Percentiles rank a stretch among this genome's conserved stretches.
phyloP scores from a whole-genome alignment of 2,113 vertebrate species.

The Sprattus sprattus region DNA sequence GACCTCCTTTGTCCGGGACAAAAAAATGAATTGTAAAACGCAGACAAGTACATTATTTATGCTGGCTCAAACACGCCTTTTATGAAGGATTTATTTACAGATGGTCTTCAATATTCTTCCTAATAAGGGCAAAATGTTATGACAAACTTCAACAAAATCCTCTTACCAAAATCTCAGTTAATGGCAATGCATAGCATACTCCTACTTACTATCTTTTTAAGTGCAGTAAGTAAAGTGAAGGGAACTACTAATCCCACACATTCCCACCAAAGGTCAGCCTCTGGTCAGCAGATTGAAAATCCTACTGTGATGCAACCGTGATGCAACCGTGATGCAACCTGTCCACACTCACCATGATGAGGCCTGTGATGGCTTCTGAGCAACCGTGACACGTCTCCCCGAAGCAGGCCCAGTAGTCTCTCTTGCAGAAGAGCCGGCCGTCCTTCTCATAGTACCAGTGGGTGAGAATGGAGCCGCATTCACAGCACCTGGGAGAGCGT shows the following conservation, averaged over 20 bases:
- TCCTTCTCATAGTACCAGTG: conserved; percentile 95
- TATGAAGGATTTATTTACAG: background rate
- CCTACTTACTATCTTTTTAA: background rate
- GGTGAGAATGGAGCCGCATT: conserved; percentile 83
- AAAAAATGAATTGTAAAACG: background rate
- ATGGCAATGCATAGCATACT: background rate
- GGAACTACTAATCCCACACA: background rate
- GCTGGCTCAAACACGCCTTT: background rate
- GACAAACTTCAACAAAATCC: background rate
- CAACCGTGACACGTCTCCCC: conserved; percentile 93
- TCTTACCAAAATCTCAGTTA: background rate
- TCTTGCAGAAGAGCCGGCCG: conserved; percentile 90
- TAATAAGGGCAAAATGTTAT: background rate
- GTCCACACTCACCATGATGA: conserved; percentile 85
- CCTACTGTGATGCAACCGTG: background rate
- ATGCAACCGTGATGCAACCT: background rate
- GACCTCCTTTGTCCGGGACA: background rate
- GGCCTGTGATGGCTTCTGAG: conserved; percentile 85
- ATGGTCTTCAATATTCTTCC: background rate
- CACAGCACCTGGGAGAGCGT: conserved; percentile 78
- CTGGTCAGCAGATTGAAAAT: background rate
- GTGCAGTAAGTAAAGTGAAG: background rate
- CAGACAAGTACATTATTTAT: background rate
- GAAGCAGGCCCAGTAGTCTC: conserved; percentile 90
- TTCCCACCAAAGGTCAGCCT: background rate